Evolutionary conservation across 2,888 invertebrate species (phyloP).

Genomic region (Ornithoptera alexandrae): DNA sequence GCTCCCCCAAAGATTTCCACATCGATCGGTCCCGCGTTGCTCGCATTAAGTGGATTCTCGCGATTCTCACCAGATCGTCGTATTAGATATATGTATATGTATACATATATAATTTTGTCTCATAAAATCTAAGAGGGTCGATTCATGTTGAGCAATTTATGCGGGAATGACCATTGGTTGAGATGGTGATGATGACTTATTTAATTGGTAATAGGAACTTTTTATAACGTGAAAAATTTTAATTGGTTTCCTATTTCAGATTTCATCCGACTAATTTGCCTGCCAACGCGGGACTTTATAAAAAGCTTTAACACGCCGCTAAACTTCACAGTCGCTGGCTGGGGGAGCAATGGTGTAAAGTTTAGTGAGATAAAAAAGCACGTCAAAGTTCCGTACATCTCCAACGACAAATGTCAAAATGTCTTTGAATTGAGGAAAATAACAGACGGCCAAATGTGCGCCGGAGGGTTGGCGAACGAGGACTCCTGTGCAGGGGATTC

Average conservation of each 20-base stretch:
- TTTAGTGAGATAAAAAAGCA: constrained; percentile 43
- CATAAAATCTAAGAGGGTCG: no score
- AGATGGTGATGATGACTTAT: no score
- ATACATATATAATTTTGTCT: no score
- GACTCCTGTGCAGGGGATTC: constrained; percentile 81
- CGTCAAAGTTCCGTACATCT: constrained; percentile 36
- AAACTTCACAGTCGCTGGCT: constrained; percentile 50
- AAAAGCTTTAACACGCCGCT: constrained; percentile 4
- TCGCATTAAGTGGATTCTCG: no score
- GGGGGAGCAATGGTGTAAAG: constrained; percentile 56
- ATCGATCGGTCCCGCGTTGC: no score
- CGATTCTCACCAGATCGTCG: no score
- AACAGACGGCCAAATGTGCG: constrained; percentile 69
- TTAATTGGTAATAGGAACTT: no score
- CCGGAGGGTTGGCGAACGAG: constrained; percentile 71
- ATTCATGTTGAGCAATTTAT: no score
- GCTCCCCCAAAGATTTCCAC: no score
- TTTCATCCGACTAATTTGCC: constrained; percentile 28
- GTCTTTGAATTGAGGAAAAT: constrained; percentile 3
- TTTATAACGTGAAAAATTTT: no score
- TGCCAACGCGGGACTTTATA: constrained; percentile 20
- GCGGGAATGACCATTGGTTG: no score
- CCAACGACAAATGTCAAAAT: constrained; percentile 28
- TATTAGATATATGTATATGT: no score
- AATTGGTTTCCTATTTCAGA: constrained; percentile 37